Evolutionary conservation across 64 coral and sea anemone genomes (phyloP).

Genomic region (Actinia tenebrosa): DNA sequence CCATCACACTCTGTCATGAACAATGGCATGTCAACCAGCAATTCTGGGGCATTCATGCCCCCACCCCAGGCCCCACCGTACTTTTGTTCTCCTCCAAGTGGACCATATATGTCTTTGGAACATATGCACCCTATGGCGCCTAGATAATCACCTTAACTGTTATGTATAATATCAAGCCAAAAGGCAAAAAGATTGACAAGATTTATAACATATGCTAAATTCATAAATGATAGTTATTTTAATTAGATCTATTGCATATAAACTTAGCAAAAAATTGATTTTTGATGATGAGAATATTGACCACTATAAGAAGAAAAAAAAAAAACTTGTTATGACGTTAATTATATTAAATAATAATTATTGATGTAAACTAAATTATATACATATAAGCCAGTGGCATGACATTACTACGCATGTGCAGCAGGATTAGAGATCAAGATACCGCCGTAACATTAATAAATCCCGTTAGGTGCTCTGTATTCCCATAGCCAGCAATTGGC

Average conservation of each 20-base stretch:
- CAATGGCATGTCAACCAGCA: constrained; percentile 55
- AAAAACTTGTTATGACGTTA: neutral
- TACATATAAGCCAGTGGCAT: neutral
- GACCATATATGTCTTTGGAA: constrained; percentile 83
- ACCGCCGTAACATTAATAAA: neutral
- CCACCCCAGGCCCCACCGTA: constrained; percentile 77
- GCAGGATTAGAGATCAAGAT: neutral
- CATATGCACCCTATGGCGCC: constrained; percentile 88
- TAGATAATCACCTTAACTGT: constrained; percentile 46
- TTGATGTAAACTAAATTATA: neutral
- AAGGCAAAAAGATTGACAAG: neutral
- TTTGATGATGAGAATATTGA: neutral
- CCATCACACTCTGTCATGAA: constrained; percentile 79
- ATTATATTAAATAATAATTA: neutral
- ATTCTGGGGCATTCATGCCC: constrained; percentile 77
- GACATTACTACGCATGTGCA: neutral
- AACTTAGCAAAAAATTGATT: neutral
- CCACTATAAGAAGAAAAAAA: neutral
- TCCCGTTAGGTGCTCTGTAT: neutral
- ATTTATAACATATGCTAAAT: constrained; percentile 11
- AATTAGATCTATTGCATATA: neutral
- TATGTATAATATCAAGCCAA: neutral
- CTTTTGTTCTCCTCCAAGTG: constrained; percentile 75
- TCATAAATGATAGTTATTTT: constrained; percentile 8
- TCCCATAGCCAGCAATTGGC: too few species aligned